Conservation (phyloP, 2,797 vertebrate species). For the Mormyrus proboscirostris region DNA sequence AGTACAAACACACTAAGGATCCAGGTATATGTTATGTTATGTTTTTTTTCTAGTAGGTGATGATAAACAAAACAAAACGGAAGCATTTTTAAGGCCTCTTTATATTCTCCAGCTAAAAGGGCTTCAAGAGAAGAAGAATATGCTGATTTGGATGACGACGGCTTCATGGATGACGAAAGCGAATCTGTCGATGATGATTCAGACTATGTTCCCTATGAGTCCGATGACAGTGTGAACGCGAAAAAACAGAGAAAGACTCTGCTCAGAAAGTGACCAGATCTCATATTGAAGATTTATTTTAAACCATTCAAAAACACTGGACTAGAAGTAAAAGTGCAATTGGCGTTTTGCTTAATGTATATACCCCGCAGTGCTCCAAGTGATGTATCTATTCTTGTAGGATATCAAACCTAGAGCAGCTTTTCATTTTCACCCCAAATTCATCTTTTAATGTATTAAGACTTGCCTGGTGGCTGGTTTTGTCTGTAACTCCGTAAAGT, state of each 20-base stretch:
- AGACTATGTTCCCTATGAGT: conserved; percentile 50
- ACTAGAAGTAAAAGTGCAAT: not conserved
- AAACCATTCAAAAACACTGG: not conserved
- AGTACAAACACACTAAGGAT: conserved; percentile 56
- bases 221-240: conserved; percentile 41
- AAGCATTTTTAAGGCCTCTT: not conserved
- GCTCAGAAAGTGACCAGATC: conserved; percentile 37
- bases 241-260: conserved; percentile 40
- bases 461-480: not conserved
- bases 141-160: conserved; percentile 43
- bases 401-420: not conserved
- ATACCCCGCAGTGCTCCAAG: not conserved
- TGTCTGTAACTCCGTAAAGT: not conserved
- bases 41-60: not conserved
- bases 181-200: conserved; percentile 50
- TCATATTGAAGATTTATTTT: not conserved
- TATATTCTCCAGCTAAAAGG: conserved; percentile 28
- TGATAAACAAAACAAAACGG: not conserved
- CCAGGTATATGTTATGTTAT: conserved; percentile 44
- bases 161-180: conserved; percentile 58
- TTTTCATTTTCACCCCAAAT: not conserved
- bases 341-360: not conserved
- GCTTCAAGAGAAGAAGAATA: conserved; percentile 9
- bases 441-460: not conserved
- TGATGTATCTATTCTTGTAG: not conserved